Conservation (phyloP, 2,888 invertebrate species). For the Embidobia sp. region DNA sequence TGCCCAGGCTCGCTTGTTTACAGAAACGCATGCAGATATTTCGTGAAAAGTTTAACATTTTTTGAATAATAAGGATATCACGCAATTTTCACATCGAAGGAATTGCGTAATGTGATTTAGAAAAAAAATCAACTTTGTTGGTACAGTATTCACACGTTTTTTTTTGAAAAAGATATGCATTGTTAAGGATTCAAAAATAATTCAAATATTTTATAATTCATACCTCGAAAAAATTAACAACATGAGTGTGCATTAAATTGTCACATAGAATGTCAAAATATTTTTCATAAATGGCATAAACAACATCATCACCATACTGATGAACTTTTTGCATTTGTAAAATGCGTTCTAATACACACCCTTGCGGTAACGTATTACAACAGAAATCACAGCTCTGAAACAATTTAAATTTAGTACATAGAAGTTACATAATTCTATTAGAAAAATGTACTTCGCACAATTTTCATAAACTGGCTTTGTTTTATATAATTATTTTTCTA, state of each 20-base stretch:
- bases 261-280: constrained; percentile 70
- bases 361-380: constrained; percentile 77
- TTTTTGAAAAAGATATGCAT: too few relatives aligned
- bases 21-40: too few relatives aligned
- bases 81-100: too few relatives aligned
- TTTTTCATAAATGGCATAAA: constrained; percentile 77
- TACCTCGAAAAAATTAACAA: constrained; percentile 63
- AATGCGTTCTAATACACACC: constrained; percentile 85
- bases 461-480: not conserved
- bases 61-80: too few relatives aligned
- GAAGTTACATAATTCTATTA: too few relatives aligned
- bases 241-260: constrained; percentile 71
- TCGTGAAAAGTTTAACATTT: too few relatives aligned
- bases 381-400: constrained; percentile 70
- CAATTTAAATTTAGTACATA: too few relatives aligned
- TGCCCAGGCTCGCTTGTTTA: too few relatives aligned
- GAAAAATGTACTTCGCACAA: not conserved
- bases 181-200: constrained; percentile 8
- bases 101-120: too few relatives aligned
- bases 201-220: too few relatives aligned
- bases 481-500: not conserved
- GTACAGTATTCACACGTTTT: too few relatives aligned
- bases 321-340: constrained; percentile 83
- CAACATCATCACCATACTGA: constrained; percentile 78
- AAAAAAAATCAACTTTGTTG: too few relatives aligned